phyloP scores from a whole-genome alignment of 1,140 invertebrate species.

The Psix sp. region DNA sequence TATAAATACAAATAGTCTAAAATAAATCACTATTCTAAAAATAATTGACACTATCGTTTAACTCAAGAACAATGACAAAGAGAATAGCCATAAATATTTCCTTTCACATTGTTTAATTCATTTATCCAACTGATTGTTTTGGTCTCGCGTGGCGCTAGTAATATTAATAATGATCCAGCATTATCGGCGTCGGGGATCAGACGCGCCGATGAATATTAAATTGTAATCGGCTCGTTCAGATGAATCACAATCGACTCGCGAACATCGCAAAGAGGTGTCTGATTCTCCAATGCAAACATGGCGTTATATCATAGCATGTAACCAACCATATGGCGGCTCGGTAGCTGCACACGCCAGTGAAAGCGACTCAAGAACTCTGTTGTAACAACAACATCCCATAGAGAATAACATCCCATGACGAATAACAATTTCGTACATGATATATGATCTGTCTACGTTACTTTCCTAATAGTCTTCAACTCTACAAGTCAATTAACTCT shows the following conservation, averaged over 20 bases:
- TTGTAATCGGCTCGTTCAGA: conserved; percentile 7
- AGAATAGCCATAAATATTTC: conserved; percentile 20
- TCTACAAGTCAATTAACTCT: no score
- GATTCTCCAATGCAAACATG: conserved; percentile 18
- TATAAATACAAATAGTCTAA: no score
- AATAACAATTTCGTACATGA: conserved; percentile 8
- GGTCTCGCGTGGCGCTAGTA: conserved; percentile 3
- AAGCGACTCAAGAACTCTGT: conserved; percentile 63
- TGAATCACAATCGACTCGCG: conserved; percentile 62
- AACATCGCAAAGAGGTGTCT: conserved; percentile 24
- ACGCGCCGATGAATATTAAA: conserved; percentile 28
- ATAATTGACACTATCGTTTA: no score
- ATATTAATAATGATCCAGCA: conserved; percentile 10
- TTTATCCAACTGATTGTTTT: conserved; percentile 7
- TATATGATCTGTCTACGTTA: no score
- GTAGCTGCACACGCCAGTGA: conserved; percentile 62
- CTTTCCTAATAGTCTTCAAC: no score
- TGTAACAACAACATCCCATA: conserved; percentile 49
- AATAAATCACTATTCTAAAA: no score
- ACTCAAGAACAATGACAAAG: conserved; percentile 4
- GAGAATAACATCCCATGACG: conserved; percentile 24
- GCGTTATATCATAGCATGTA: conserved; percentile 65
- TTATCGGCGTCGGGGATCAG: conserved; percentile 1
- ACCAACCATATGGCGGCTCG: conserved; percentile 68
- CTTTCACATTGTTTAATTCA: conserved; percentile 15